Evolutionary conservation across 2,797 vertebrate species (phyloP), one percentile per base, ranked within the genome.

Genomic region (Oceanodroma leucorhoa): DNA sequence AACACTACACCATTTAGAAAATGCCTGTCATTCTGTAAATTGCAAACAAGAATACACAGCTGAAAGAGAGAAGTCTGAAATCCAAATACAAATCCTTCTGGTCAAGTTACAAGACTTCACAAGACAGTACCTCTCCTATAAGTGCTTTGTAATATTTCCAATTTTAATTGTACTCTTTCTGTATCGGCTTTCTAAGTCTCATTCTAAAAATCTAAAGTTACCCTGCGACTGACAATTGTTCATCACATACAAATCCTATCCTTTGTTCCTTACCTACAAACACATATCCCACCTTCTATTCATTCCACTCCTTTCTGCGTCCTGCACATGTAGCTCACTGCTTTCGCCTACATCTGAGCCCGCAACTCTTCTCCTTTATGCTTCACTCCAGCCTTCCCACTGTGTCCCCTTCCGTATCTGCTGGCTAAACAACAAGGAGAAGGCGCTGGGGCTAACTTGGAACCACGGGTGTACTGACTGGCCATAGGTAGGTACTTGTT

Each of bases 1-100:
- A 93, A 84, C 36, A 46, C 11, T 19, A n/a, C 26, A 34, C 26
- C 41, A 32, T 54, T 75, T 51, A 82, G 84, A 81, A 96, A 93
- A 88, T 10, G 30, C 38, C 69, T 65, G 21, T 46, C 50, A 67
- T 66, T 62, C 54, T 69, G 21, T 22, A 86, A 45, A 76, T 9
- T 46, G 55, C 30, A 18, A 45, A 38, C 54, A 72, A 27, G 40
- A 82, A 82, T 13, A 53, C 3, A 43, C 15, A 55, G 55, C 70
- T 67, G 54, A 70, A 86, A 81, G 21, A 40, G 5, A 38, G 32
- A 93, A 54, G 61, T 24, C 62, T 75, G 45, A 89, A 86, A 54
- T 30, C 18, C 53, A 73, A 79, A 72, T 8, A 60, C 8, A 58
- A 80, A 78, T 48, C 36, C 32, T 84, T 73, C 64, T 38, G 43